Evolutionary conservation across 1,140 invertebrate genomes (phyloP).

Genomic region (Ooceraea biroi): DNA sequence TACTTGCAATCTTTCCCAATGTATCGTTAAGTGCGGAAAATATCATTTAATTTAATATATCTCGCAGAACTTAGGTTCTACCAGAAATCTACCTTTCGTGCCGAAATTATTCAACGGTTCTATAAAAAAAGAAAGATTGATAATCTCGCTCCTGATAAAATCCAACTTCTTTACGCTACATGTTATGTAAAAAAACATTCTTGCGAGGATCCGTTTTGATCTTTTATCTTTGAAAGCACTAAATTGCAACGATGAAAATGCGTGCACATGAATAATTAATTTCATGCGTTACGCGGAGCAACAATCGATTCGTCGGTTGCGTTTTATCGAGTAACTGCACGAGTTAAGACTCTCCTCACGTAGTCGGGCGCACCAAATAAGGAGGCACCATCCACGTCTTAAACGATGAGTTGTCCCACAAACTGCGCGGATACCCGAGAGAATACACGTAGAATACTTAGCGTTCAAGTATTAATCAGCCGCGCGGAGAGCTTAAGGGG

Average conservation of each 20-base stretch:
- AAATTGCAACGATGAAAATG: not conserved
- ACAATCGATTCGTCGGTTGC: slow-evolving; percentile 9
- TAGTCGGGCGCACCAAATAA: slow-evolving; percentile 48
- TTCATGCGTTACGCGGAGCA: not conserved
- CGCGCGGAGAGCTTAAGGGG: not conserved
- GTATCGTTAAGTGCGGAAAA: slow-evolving; percentile 24
- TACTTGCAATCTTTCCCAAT: slow-evolving; percentile 56
- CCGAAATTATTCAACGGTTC: too few relatives aligned
- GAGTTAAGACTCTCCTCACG: slow-evolving; percentile 47
- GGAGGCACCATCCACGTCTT: slow-evolving; percentile 26
- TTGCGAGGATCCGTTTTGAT: not conserved
- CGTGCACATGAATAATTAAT: not conserved
- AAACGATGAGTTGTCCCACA: slow-evolving; percentile 43
- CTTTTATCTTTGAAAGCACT: not conserved
- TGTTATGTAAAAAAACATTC: too few relatives aligned
- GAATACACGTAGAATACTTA: not conserved
- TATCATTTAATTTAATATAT: slow-evolving; percentile 35
- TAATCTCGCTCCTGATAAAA: not conserved
- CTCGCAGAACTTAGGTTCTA: too few relatives aligned
- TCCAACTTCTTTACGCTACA: not conserved
- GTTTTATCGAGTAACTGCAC: slow-evolving; percentile 14
- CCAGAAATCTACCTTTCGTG: too few relatives aligned
- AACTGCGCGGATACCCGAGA: slow-evolving; percentile 35
- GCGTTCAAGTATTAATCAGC: slow-evolving; percentile 40
- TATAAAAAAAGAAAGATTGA: not conserved